These are phyloP conservation scores for Vimba vimba DNA, from an alignment of 2,113 vertebrate species.

Conservation along the genomic window DNA sequence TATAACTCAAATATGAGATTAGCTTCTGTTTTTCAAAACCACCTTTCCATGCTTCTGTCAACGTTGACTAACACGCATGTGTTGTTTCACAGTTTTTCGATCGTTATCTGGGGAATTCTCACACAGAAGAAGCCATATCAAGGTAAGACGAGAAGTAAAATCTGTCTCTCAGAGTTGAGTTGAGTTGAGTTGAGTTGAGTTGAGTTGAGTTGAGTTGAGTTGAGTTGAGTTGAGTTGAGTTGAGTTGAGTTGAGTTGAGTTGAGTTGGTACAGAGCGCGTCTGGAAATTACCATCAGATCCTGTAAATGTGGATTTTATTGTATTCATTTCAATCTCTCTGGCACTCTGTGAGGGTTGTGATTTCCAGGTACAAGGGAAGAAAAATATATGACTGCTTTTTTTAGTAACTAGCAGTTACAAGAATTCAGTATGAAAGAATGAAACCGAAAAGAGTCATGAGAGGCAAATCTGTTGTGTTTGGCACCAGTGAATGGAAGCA, in stretches of 20 bases:
- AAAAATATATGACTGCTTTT: not conserved
- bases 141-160: conserved; percentile 73
- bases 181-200: not conserved
- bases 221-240: not conserved
- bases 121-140: conserved; percentile 97
- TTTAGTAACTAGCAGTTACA: conserved; percentile 7
- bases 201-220: not conserved
- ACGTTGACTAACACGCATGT: conserved; percentile 6
- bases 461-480: conserved; percentile 35
- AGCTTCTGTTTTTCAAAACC: not conserved
- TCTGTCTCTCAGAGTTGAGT: not conserved
- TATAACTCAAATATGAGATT: not conserved
- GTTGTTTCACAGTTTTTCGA: conserved; percentile 84
- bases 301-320: not conserved
- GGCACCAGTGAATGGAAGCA: conserved; percentile 51
- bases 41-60: not conserved
- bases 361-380: not conserved
- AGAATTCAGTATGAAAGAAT: not conserved
- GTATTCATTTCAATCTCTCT: not conserved
- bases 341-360: not conserved
- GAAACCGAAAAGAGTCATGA: conserved; percentile 24
- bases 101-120: conserved; percentile 94
- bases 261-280: not conserved
- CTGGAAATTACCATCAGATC: not conserved
- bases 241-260: not conserved